These are phyloP conservation scores for Kryptolebias marmoratus DNA, from an alignment of 2,113 vertebrate genomes.

Conservation along the genomic window DNA sequence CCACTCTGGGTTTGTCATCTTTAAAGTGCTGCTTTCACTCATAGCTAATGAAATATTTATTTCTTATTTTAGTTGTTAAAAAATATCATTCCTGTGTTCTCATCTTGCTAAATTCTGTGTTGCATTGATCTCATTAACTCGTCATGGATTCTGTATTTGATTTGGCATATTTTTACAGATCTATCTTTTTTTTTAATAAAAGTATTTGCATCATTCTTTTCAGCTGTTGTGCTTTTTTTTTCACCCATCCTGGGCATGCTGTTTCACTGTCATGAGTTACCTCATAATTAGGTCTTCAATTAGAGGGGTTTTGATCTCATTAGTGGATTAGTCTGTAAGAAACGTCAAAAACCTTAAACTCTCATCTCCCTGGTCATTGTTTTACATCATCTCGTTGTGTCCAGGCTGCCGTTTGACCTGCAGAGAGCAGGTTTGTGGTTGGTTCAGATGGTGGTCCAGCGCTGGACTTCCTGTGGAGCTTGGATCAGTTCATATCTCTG, in stretches of 20 bases:
- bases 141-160: slow-evolving; percentile 1
- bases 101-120: slow-evolving; percentile 5
- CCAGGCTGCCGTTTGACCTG: slow-evolving; percentile 50
- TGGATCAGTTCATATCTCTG: slow-evolving; percentile 25
- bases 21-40: slow-evolving; percentile 8
- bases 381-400: slow-evolving; percentile 32
- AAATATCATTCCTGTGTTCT: neutral
- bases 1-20: slow-evolving; percentile 15
- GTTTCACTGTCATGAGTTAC: slow-evolving; percentile 51
- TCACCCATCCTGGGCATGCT: slow-evolving; percentile 22
- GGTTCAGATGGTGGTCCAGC: slow-evolving; percentile 47
- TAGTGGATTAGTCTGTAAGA: slow-evolving; percentile 56
- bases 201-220: slow-evolving; percentile 45
- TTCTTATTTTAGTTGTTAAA: slow-evolving; percentile 26
- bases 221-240: slow-evolving; percentile 37
- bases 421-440: slow-evolving; percentile 64
- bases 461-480: slow-evolving; percentile 37
- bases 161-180: neutral
- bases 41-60: slow-evolving; percentile 48
- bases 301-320: slow-evolving; percentile 28
- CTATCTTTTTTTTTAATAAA: slow-evolving; percentile 62
- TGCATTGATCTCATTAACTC: slow-evolving; percentile 11
- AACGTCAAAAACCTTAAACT: slow-evolving; percentile 64
- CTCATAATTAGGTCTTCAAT: slow-evolving; percentile 51
- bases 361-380: slow-evolving; percentile 41